Percentiles rank a stretch among this genome's conserved stretches.
phyloP scores from a whole-genome alignment of 2,888 invertebrate genomes.

The Hyposoter didymator region DNA sequence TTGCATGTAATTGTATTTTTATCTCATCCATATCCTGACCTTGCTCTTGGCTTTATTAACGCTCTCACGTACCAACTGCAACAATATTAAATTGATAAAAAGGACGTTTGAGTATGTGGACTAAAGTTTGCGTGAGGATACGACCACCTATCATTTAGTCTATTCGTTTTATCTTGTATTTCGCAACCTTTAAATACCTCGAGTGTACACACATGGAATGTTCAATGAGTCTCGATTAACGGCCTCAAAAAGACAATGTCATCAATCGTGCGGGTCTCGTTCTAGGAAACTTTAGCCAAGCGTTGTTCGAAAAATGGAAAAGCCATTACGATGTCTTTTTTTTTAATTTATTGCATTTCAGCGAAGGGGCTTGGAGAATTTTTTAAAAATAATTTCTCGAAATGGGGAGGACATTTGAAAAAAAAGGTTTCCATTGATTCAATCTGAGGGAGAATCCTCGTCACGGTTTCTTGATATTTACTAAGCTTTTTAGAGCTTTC shows the following conservation, averaged over 20 bases:
- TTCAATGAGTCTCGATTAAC: constrained; percentile 18
- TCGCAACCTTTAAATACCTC: constrained; percentile 17
- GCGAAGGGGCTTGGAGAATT: neutral
- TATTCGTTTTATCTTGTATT: neutral
- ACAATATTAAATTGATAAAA: neutral
- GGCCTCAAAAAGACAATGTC: constrained; percentile 6
- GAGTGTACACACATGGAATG: constrained; percentile 4
- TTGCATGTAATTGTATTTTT: constrained; percentile 33
- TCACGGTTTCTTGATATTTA: neutral
- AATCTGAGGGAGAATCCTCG: neutral
- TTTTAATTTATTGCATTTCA: neutral
- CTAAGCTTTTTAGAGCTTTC: neutral
- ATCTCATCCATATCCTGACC: constrained; percentile 36
- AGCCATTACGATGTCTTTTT: neutral
- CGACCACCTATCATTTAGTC: neutral
- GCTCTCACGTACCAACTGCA: constrained; percentile 18
- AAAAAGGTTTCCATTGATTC: neutral
- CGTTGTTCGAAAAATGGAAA: neutral
- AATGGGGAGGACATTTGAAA: neutral
- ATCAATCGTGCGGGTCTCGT: constrained; percentile 2
- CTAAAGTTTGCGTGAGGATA: constrained; percentile 35
- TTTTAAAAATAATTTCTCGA: neutral
- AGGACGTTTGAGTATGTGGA: neutral
- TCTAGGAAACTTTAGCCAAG: neutral
- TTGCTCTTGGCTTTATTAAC: constrained; percentile 23